Base-by-base conservation (phyloP, 2,797 vertebrate species). In the Tapera naevia region DNA sequence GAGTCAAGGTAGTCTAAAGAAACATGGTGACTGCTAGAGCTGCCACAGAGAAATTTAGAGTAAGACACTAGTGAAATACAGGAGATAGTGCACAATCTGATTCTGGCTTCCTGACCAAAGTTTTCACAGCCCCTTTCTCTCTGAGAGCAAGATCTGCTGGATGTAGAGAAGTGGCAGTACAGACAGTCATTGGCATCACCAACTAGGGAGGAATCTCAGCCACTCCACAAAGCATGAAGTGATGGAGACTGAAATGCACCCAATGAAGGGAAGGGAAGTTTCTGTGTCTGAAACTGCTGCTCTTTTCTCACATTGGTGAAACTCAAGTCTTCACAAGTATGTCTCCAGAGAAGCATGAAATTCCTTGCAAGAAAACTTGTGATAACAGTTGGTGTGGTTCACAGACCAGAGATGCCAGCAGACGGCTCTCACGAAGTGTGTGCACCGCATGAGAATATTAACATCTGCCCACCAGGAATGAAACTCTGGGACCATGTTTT, bases 391-490 rank as follows among this genome's bases (percentile, higher is more conserved):
- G 83, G 76, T 0, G 0, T 23, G 33, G 22, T 92, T 43, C 0
- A 0, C 56, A 2, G 76, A 79, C 35, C 66, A 66, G 92, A 61
- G 74, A n/a, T 0, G 4, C 66, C 0, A 19, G 57, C 85, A 94
- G 94, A 91, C 53, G 0, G 33, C 86, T 91, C 87, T 90, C 1
- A 2, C 60, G 48, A 91, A 65, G 51, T 10, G n/a, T 72, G 45
- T 87, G 58, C 37, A 3, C n/a, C 5, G 4, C 54, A 11, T 0
- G 0, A 61, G 80, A 88, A 66, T 32, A 58, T 80, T 58, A 86
- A 76, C 78, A 80, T 93, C 86, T 95, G 74, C 86, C 60, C 71
- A 67, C 45, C 41, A 88, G 70, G 43, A 97, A 33, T 2, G 5
- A 28, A 35, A 71, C 23, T 9, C 17, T 64, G 51, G 50, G 66